phyloP scores from a whole-genome alignment of 2,113 vertebrate genomes.

The Empidonax alnorum region DNA sequence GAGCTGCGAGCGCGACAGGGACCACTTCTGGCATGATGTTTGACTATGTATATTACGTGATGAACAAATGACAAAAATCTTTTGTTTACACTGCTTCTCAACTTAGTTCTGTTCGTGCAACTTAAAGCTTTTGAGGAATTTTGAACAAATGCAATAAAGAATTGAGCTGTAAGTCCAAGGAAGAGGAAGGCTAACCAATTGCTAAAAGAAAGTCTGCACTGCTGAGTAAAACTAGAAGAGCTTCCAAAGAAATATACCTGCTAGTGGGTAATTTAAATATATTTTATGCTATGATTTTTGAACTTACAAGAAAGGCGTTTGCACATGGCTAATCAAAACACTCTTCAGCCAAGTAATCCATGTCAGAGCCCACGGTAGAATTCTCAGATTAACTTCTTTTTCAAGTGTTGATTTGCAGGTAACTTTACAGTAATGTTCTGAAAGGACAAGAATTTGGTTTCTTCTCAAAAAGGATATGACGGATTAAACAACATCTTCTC shows the following conservation, averaged over 20 bases:
- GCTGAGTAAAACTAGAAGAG: background rate
- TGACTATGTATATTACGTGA: fast-evolving
- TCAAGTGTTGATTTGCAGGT: background rate
- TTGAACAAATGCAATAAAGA: background rate
- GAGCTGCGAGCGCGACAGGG: background rate
- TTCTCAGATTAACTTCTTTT: background rate
- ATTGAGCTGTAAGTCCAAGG: background rate
- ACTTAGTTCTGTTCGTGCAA: background rate
- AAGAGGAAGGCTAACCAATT: background rate
- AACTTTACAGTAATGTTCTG: background rate
- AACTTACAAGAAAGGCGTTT: background rate
- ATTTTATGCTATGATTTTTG: background rate
- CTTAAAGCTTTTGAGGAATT: background rate
- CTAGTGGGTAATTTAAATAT: background rate
- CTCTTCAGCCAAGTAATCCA: background rate
- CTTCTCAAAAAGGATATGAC: background rate
- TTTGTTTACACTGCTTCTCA: background rate
- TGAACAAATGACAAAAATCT: background rate
- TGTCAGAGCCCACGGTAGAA: background rate
- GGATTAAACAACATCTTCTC: background rate
- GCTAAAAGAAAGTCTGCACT: background rate
- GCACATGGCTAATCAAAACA: background rate
- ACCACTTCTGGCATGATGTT: fast-evolving
- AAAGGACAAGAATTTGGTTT: background rate
- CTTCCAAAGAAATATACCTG: background rate